These are phyloP conservation scores for Rallus crepitans DNA, from an alignment of 2,797 vertebrate genomes.

Conservation along the genomic window DNA sequence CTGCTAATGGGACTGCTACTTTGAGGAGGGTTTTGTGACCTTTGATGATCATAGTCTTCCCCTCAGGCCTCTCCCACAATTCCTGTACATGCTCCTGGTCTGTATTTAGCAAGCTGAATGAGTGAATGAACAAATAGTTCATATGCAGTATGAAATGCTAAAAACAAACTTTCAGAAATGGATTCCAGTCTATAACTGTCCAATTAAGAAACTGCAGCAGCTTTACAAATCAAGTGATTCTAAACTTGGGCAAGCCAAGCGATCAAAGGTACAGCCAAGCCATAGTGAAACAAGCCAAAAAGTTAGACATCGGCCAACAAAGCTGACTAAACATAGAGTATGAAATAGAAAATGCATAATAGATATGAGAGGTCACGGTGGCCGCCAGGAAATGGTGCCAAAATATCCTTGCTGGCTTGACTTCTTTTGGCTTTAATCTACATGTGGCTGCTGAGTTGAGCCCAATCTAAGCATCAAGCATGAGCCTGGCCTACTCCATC, in stretches of 20 bases:
- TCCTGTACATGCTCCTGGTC: neutral
- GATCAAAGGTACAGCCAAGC: conserved; percentile 10
- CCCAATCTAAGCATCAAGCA: neutral
- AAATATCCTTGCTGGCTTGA: conserved; percentile 25
- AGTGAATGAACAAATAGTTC: neutral
- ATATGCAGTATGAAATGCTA: neutral
- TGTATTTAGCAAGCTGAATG: neutral
- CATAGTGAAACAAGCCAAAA: conserved; percentile 42
- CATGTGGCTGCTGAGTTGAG: neutral
- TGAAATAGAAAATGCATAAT: conserved; percentile 51
- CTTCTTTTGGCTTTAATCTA: neutral
- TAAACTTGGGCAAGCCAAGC: conserved; percentile 1
- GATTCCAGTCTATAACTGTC: neutral
- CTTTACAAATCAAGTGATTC: conserved; percentile 26
- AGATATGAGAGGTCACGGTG: conserved; percentile 15
- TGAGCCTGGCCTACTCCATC: neutral
- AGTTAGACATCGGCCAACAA: neutral
- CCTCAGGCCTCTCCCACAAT: neutral
- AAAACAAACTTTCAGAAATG: neutral
- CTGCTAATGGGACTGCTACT: neutral
- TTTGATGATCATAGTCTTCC: neutral
- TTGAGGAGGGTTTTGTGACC: neutral
- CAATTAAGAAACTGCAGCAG: conserved; percentile 16
- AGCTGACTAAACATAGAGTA: conserved; percentile 46
- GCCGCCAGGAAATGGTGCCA: conserved; percentile 8